A percentile compares a stretch with the other conserved stretches of the same genome.
Conservation (phyloP, 2,113 vertebrate species). For the Potamarius usumacintae region DNA sequence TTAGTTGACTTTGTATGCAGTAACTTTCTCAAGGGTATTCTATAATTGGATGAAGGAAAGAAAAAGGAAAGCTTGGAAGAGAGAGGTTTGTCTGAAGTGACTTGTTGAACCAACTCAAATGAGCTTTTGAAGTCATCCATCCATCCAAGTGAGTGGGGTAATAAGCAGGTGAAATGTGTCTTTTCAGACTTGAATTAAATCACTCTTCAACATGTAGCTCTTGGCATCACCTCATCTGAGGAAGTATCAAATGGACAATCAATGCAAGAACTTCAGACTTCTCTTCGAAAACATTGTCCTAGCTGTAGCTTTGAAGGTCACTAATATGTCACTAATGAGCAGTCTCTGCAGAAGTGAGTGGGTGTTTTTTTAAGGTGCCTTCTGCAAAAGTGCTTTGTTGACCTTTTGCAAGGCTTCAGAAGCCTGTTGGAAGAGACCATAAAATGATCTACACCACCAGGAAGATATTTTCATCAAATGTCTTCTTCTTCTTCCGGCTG, state of each 20-base stretch:
- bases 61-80: background rate
- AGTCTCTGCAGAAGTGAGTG: background rate
- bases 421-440: background rate
- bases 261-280: background rate
- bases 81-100: background rate
- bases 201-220: no score
- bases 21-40: background rate
- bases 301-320: background rate
- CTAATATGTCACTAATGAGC: background rate
- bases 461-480: background rate
- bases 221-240: background rate
- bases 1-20: background rate
- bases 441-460: background rate
- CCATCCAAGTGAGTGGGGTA: background rate
- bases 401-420: background rate
- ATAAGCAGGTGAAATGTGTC: constrained; percentile 1
- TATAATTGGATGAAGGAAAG: background rate
- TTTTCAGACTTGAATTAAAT: background rate
- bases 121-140: background rate
- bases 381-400: constrained; percentile 1
- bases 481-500: no score
- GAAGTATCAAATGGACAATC: background rate
- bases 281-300: background rate
- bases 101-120: background rate
- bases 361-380: background rate